Percentiles rank a stretch among this genome's conserved stretches.
Conservation (phyloP, 1,140 invertebrate species). For the Drosophila equinoxialis region DNA sequence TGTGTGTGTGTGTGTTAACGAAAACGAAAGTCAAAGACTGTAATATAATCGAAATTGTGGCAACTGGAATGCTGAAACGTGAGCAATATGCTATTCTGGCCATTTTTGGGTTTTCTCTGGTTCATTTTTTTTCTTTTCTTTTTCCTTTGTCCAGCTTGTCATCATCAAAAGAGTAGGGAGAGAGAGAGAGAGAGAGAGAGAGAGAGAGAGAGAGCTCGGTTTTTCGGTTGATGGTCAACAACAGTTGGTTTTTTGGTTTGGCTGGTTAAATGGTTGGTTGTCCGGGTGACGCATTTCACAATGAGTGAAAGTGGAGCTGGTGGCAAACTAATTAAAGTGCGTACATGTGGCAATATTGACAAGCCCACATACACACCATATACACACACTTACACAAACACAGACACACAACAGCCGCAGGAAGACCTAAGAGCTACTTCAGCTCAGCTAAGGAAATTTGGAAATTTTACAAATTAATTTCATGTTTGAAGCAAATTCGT, state of each 20-base stretch:
- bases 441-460: conserved; percentile 46
- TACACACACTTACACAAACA: background rate
- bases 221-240: conserved; percentile 11
- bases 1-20: background rate
- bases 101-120: background rate
- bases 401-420: too few species aligned
- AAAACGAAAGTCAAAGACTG: background rate
- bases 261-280: conserved; percentile 13
- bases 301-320: conserved; percentile 16
- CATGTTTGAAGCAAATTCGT: conserved; percentile 78
- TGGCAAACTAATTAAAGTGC: conserved; percentile 64
- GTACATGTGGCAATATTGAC: conserved; percentile 29
- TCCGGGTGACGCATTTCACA: background rate
- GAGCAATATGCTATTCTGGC: conserved; percentile 4
- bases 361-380: background rate
- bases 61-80: conserved; percentile 6
- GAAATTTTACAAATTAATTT: conserved; percentile 79
- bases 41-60: conserved; percentile 9
- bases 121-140: background rate
- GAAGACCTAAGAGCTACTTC: background rate
- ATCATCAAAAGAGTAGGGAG: too few species aligned
- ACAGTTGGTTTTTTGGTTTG: conserved; percentile 7
- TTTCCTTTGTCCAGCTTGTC: background rate
- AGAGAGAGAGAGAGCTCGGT: background rate
- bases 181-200: too few species aligned